Base-by-base conservation (phyloP, 2,113 vertebrate genomes). In the Willisornis vidua region DNA sequence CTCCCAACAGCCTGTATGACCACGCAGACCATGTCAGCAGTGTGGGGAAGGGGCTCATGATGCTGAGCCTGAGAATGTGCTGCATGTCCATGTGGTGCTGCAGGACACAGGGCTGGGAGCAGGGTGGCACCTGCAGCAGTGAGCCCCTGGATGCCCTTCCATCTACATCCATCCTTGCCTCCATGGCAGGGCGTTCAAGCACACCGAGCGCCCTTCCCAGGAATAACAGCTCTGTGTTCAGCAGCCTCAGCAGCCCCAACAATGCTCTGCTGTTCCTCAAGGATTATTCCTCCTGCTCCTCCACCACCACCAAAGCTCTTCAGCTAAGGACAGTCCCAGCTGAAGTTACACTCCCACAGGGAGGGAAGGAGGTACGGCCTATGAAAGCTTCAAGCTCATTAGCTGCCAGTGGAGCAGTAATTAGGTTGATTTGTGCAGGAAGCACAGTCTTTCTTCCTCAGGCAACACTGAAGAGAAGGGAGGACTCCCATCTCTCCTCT, bases 311-410 rank as follows among this genome's bases (percentile, higher is more conserved):
- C 67, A 78, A 71, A 79, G 57, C 29, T 65, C 49, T 54, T 29
- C 25, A 90, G 72, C 48, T 26, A 58, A 90, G 49, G 46, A 55
- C 26, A 49, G 57, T 39, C 67, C 39, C 0, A 1, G 33, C 57
- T 84, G 87, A 55, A 76, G n/a, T 31, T 43, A 59, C 48, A 82
- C 45, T 79, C 66, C 85, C 0, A 0, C 54, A 49, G 55, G 29
- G 92, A 73, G 19, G 37, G 58, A 52, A 45, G 58, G n/a, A 87
- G 61, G 48, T 0, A 2, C 57, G 78, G 67, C 16, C 89, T 72
- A 43, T 66, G 78, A 94, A 89, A 82, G 57, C 71, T 79, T 92
- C 87, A 86, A 94, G 80, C 86, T 96, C 85, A 41, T 96, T 94
- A 96, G n/a, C 45, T 84, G 59, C 67, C 68, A 33, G 57, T 59